Evolutionary conservation across 2,888 invertebrate species (phyloP).

Genomic region (Agelastica alni): DNA sequence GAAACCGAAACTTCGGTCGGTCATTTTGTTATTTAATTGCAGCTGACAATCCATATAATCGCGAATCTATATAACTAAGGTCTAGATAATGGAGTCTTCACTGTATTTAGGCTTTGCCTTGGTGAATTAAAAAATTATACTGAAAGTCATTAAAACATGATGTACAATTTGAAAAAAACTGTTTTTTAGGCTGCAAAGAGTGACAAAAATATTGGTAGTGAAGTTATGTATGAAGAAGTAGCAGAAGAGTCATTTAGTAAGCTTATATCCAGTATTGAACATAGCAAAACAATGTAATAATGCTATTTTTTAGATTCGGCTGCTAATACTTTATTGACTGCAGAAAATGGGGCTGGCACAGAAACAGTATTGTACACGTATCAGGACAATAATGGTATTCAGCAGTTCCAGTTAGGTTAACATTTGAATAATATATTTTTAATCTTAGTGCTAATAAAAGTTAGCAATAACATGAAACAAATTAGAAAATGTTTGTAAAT

Average conservation of each 20-base stretch:
- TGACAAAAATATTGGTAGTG: slow-evolving; percentile 58
- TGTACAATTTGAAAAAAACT: too few species aligned
- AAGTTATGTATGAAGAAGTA: slow-evolving; percentile 59
- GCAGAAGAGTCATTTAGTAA: slow-evolving; percentile 60
- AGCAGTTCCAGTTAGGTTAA: slow-evolving; percentile 51
- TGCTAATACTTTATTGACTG: slow-evolving; percentile 52
- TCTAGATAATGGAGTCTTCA: too few species aligned
- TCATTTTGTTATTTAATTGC: too few species aligned
- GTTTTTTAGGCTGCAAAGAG: slow-evolving; percentile 60
- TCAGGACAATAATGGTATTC: slow-evolving; percentile 54
- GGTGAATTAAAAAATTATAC: too few species aligned
- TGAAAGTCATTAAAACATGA: too few species aligned
- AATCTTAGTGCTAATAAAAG: slow-evolving; percentile 3
- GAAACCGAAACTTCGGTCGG: too few species aligned
- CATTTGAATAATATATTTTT: slow-evolving; percentile 2
- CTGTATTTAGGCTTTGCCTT: too few species aligned
- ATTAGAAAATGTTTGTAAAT: too few species aligned
- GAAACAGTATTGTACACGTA: slow-evolving; percentile 61
- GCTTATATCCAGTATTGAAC: slow-evolving; percentile 18
- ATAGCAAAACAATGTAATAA: slow-evolving; percentile 21
- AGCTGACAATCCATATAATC: too few species aligned
- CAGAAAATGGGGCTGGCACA: slow-evolving; percentile 54
- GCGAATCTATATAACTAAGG: too few species aligned
- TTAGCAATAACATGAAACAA: too few species aligned
- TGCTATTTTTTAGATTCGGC: slow-evolving; percentile 51